Base-by-base conservation (phyloP, 64 coral and sea anemone species). In the Stylophora pistillata region DNA sequence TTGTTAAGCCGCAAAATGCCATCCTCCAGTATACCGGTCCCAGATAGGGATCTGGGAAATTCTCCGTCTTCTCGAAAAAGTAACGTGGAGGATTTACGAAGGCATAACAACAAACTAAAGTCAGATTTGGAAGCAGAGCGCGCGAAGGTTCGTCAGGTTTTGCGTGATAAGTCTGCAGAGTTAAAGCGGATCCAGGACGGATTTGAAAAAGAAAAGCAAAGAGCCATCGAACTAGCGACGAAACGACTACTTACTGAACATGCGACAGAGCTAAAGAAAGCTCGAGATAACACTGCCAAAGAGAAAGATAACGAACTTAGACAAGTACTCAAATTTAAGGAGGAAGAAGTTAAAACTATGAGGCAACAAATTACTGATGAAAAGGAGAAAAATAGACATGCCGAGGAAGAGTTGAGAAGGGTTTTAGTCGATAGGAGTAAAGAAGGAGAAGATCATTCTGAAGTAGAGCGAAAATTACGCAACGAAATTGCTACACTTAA, bases 151-250 rank as follows among this genome's bases (percentile, higher is more conserved):
- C 92, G 92, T 77, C 93, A 93, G 73, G 88, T 92, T 73, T 80
- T 95, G 73, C 97, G 97, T 59, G 97, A 99, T 85, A 99, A 93
- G 78, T 89, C 94, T 34, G 82, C 65, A 58, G 97, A 99, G 59
- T 74, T 99, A 15, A 95, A 95, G 63, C 89, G 97, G 85, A 92
- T 95, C 27, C 97, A 99, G 61, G 97, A 99, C 75, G 93, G 93
- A 74, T 81, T 86, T 58, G 93, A 99, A 37, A 93, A 88, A 59
- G 97, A 99, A 79, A 95, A 80, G 81, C 93, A 99, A 68, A 95
- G 89, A 93, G 87, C 97, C 57, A 73, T 99, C 29, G 97, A 99
- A 23, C 87, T 72, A 79, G 73, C 90, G 21, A 73, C 91, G 17
- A 99, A 90, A 72, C 91, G 94, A 78, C 62, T 99, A 63, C 76